phyloP scores from a whole-genome alignment of 2,888 invertebrate species.

The Platerodrilus igneus region DNA sequence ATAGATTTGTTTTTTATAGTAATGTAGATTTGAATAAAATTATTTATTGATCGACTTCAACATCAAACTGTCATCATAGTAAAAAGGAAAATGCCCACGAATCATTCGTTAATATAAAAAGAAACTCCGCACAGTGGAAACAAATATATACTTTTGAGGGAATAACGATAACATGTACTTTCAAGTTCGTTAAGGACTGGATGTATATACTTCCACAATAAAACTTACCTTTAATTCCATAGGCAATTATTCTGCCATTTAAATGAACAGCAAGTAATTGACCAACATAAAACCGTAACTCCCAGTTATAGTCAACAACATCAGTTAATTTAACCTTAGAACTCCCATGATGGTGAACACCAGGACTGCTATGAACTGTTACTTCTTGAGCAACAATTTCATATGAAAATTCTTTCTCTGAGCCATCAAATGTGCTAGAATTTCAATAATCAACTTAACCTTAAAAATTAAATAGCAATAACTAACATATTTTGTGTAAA shows the following conservation, averaged over 20 bases:
- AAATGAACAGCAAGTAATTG: conserved; percentile 85
- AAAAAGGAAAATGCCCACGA: too few relatives aligned
- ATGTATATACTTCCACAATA: too few relatives aligned
- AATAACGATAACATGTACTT: too few relatives aligned
- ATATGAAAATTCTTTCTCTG: conserved; percentile 42
- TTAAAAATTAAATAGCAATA: conserved; percentile 7
- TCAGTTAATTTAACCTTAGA: conserved; percentile 87
- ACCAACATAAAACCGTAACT: conserved; percentile 79
- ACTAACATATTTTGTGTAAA: conserved; percentile 40
- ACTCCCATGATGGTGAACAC: conserved; percentile 73
- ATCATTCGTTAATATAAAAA: too few relatives aligned
- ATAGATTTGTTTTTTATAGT: too few relatives aligned
- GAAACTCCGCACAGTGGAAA: too few relatives aligned
- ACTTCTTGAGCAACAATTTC: conserved; percentile 55
- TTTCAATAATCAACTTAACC: conserved; percentile 17
- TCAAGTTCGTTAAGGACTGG: too few relatives aligned
- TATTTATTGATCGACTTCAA: too few relatives aligned
- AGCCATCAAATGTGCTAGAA: conserved; percentile 40
- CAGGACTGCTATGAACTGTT: conserved; percentile 64
- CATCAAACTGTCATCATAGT: too few relatives aligned
- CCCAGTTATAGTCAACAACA: conserved; percentile 92
- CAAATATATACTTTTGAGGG: too few relatives aligned
- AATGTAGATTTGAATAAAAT: too few relatives aligned
- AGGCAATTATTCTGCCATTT: conserved; percentile 81
- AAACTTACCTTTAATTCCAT: conserved; percentile 78